phyloP scores from a whole-genome alignment of 2,888 invertebrate species.

The Synanthedon tipuliformis region DNA sequence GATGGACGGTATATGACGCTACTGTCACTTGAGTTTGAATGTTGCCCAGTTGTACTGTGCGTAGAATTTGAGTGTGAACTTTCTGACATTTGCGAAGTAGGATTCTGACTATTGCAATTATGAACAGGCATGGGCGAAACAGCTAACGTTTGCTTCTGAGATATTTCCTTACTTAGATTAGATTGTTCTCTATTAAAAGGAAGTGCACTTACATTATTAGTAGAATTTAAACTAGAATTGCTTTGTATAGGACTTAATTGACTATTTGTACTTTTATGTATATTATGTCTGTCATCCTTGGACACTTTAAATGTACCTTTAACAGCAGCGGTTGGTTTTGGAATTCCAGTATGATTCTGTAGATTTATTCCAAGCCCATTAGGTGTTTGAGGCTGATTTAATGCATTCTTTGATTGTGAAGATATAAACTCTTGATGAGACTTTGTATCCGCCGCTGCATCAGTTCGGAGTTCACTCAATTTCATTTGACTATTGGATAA shows the following conservation, averaged over 20 bases:
- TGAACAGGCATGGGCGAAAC: constrained; percentile 82
- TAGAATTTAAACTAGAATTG: constrained; percentile 69
- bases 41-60: constrained; percentile 75
- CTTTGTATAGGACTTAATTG: constrained; percentile 70
- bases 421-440: constrained; percentile 27
- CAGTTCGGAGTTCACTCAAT: constrained; percentile 43
- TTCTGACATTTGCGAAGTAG: constrained; percentile 73
- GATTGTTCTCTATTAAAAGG: constrained; percentile 64
- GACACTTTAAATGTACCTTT: constrained; percentile 87
- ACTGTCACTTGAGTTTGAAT: constrained; percentile 79
- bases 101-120: constrained; percentile 33
- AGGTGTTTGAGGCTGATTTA: constrained; percentile 32
- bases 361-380: constrained; percentile 56
- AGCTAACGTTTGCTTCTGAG: constrained; percentile 68
- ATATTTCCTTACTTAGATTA: constrained; percentile 60
- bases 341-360: constrained; percentile 74
- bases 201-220: constrained; percentile 58
- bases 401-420: constrained; percentile 22
- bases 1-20: constrained; percentile 80
- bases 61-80: constrained; percentile 72
- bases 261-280: constrained; percentile 68
- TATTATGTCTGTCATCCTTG: constrained; percentile 66
- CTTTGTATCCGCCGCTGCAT: constrained; percentile 27
- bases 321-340: constrained; percentile 92
- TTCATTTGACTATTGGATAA: constrained; percentile 58